Evolutionary conservation across 2,797 vertebrate genomes (phyloP).

Genomic region (Chlorospingus semifuscus): DNA sequence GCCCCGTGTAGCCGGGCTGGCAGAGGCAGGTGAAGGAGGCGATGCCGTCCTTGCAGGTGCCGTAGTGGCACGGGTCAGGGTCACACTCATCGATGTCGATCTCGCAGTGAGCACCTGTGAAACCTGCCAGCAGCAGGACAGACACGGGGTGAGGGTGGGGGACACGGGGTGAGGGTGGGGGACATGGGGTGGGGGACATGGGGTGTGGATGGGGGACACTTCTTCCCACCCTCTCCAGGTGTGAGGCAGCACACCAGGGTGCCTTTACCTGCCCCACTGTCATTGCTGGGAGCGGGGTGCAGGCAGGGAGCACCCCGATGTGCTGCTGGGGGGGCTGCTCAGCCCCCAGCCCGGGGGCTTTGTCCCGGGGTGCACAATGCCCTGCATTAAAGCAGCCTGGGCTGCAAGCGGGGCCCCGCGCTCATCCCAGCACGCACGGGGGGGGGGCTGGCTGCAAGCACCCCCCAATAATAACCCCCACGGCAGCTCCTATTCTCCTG

Average conservation of each 20-base stretch:
- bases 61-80: slow-evolving; percentile 92
- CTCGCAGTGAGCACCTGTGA: slow-evolving; percentile 88
- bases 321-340: rapidly evolving
- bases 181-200: rapidly evolving
- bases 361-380: slow-evolving; percentile 45
- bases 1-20: slow-evolving; percentile 87
- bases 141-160: not conserved
- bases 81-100: slow-evolving; percentile 88
- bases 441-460: not conserved
- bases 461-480: slow-evolving; percentile 25
- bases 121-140: slow-evolving; percentile 74
- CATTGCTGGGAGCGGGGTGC: rapidly evolving
- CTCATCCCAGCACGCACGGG: not conserved
- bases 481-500: slow-evolving; percentile 47
- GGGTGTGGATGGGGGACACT: not conserved
- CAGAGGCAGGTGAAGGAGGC: slow-evolving; percentile 91
- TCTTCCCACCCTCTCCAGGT: not conserved
- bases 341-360: not conserved
- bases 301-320: not conserved
- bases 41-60: slow-evolving; percentile 87
- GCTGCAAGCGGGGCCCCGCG: not conserved
- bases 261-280: rapidly evolving
- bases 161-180: rapidly evolving
- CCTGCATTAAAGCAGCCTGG: not conserved
- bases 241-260: rapidly evolving